Conservation (phyloP, 2,797 vertebrate genomes). For the Eurystomus glaucurus region DNA sequence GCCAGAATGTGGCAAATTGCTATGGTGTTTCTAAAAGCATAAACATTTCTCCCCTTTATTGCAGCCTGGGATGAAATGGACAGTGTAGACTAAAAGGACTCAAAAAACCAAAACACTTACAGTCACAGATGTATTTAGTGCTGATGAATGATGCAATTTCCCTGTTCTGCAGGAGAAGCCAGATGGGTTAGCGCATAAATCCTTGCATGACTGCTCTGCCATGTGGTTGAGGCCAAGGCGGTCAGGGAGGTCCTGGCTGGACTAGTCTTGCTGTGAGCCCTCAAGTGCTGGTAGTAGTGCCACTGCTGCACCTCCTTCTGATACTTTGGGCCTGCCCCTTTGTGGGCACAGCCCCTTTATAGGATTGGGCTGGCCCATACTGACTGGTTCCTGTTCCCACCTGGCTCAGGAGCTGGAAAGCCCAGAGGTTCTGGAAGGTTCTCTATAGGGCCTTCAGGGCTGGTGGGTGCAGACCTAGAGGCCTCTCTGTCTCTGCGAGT, state of each 20-base stretch:
- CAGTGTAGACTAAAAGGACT: rapidly evolving
- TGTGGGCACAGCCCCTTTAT: rapidly evolving
- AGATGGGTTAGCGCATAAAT: rapidly evolving
- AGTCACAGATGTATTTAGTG: rapidly evolving
- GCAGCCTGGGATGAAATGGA: neutral
- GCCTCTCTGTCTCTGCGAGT: rapidly evolving
- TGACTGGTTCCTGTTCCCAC: rapidly evolving
- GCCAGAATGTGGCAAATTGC: rapidly evolving
- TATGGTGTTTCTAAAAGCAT: neutral
- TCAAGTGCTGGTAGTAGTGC: neutral
- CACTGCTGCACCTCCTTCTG: too few relatives aligned
- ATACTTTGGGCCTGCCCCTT: rapidly evolving
- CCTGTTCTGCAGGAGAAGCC: rapidly evolving
- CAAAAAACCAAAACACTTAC: neutral
- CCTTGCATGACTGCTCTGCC: rapidly evolving
- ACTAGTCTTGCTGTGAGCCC: rapidly evolving
- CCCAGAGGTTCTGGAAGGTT: rapidly evolving
- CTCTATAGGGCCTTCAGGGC: rapidly evolving
- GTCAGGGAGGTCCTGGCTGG: rapidly evolving
- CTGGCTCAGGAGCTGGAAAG: too few relatives aligned
- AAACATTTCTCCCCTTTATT: neutral
- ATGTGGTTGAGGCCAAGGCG: rapidly evolving
- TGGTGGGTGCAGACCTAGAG: rapidly evolving
- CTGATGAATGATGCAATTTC: rapidly evolving
- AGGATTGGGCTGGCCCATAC: rapidly evolving